A percentile compares a stretch with the other conserved stretches of the same genome.
Evolutionary conservation across 1,140 invertebrate species (phyloP).

Genomic region (Camponotus pennsylvanicus): DNA sequence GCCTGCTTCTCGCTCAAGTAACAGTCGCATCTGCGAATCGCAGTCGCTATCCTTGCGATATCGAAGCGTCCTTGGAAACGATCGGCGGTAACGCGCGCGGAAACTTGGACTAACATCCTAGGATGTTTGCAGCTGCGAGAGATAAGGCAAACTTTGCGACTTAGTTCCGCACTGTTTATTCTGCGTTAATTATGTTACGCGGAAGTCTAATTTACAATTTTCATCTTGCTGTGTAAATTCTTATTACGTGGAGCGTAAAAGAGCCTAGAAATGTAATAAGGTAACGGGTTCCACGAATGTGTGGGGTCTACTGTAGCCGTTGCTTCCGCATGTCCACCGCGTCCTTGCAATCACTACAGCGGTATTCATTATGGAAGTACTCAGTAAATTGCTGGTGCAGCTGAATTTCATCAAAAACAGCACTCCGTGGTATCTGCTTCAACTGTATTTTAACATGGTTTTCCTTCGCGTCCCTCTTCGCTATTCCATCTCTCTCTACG

Average conservation of each 20-base stretch:
- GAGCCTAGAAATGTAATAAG: conserved; percentile 46
- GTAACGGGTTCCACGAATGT: conserved; percentile 48
- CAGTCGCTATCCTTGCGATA: not conserved
- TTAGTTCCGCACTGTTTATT: conserved; percentile 24
- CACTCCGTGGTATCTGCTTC: conserved; percentile 34
- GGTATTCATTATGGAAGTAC: conserved; percentile 62
- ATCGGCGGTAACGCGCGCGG: not conserved
- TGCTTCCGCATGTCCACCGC: conserved; percentile 23
- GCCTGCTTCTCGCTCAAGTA: not conserved
- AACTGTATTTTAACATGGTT: conserved; percentile 50
- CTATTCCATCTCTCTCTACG: not conserved
- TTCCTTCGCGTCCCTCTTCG: not conserved
- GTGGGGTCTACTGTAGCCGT: not conserved
- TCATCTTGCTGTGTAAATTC: conserved; percentile 29
- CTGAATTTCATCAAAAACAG: conserved; percentile 62
- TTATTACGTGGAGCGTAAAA: conserved; percentile 3
- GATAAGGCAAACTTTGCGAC: conserved; percentile 1
- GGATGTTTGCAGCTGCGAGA: not conserved
- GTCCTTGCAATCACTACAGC: conserved; percentile 51
- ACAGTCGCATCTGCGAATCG: conserved; percentile 43
- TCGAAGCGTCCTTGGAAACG: not conserved
- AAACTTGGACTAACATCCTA: conserved; percentile 10
- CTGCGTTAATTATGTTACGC: conserved; percentile 50
- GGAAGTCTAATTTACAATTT: conserved; percentile 29
- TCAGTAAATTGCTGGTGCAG: conserved; percentile 57